Evolutionary conservation across 2,888 invertebrate genomes (phyloP), one percentile per base, ranked within the genome.

Genomic region (Sipha maydis): DNA sequence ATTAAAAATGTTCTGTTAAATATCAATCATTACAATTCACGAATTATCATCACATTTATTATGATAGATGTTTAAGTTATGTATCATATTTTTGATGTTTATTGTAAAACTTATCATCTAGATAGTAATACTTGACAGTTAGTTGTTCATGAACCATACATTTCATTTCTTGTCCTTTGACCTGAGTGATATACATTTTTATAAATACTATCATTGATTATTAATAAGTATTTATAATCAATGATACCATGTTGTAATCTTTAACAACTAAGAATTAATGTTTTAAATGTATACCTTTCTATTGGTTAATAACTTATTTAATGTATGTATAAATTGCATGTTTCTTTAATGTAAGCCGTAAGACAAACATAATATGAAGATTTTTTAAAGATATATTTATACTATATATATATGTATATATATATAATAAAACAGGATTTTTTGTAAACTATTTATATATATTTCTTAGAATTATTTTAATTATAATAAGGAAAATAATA

Each of bases 401-500:
- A 41, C 34, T 41, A 41, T 41, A 11, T 41, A 5, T 48, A 67
- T 25, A 67, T 67, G 1, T 41, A 7, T 7, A 48, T 48, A 48
- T 7, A 76, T 48, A 76, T 14, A 76, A 76, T 48, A 76, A 76
- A 76, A 76, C 41, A 76, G 21, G 25, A n/a, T 41, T 48, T 25
- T 69, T 69, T 82, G 67, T 82, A 69, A 48, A 82, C 41, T 82
- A 48, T 83, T 83, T 69, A 82, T 71, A 83, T 83, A 83, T 83
- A 83, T 83, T 83, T 83, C 71, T 83, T 83, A 83, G 83, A 83
- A 83, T 83, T 83, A 71, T 71, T 83, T 75, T 71, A 54, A 82
- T 85, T 54, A 69, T 78, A 61, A 79, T 38, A 89, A 84, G 31
- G 61, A 89, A 84, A 89, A 89, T 54, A 78, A 84, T 82, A 85